phyloP scores from a whole-genome alignment of 2,113 vertebrate species.

The Drymodes brunneopygia region DNA sequence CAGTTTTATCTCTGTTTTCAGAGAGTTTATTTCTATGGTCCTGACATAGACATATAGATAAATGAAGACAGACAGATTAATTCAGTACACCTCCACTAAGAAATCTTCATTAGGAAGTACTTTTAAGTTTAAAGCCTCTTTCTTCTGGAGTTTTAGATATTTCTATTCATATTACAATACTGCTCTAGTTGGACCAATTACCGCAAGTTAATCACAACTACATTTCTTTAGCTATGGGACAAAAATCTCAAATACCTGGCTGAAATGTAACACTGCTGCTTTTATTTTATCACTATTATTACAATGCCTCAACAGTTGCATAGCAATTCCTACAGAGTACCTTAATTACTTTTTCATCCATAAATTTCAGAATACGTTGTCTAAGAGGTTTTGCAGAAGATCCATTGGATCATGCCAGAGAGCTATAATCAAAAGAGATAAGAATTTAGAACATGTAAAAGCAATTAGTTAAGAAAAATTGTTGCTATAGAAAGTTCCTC shows the following conservation, averaged over 20 bases:
- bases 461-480: background rate
- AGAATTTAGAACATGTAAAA: background rate
- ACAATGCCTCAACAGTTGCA: background rate
- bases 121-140: background rate
- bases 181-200: background rate
- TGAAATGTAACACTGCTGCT: background rate
- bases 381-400: conserved; percentile 79
- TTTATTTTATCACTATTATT: background rate
- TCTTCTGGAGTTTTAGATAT: background rate
- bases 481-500: background rate
- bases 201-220: background rate
- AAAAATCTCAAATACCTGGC: background rate
- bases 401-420: conserved; percentile 77
- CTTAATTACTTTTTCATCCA: conserved; percentile 77
- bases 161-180: background rate
- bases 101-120: background rate
- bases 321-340: background rate
- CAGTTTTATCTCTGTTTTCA: background rate
- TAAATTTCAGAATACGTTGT: conserved; percentile 74
- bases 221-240: background rate
- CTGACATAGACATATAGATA: background rate
- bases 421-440: conserved; percentile 68
- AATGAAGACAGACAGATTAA: background rate
- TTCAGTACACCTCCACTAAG: background rate
- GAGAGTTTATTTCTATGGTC: background rate